Percentiles rank a stretch among this genome's conserved stretches.
Conservation (phyloP, 2,888 invertebrate genomes). For the Sipha maydis region DNA sequence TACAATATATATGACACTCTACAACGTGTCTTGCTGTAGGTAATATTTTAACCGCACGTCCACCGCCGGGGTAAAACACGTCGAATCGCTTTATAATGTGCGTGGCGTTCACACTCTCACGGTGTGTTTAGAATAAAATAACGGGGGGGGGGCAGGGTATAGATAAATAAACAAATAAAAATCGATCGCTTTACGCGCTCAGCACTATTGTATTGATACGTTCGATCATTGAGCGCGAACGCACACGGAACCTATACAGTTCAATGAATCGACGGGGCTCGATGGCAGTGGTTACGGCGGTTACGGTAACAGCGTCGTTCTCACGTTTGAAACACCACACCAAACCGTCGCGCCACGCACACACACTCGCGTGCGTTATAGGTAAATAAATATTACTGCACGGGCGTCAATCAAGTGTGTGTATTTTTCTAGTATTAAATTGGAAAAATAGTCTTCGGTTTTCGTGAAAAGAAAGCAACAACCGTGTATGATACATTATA, state of each 20-base stretch:
- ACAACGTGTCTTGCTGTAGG: no score
- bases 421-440: slow-evolving; percentile 3
- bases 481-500: neutral
- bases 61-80: neutral
- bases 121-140: neutral
- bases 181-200: neutral
- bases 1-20: no score
- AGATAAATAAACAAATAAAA: neutral
- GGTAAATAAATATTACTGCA: slow-evolving; percentile 49
- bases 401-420: slow-evolving; percentile 51
- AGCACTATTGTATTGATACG: no score
- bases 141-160: no score
- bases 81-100: neutral
- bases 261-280: neutral
- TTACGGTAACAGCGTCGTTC: slow-evolving; percentile 24
- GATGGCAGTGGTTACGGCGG: neutral
- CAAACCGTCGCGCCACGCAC: neutral
- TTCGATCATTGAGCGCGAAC: neutral
- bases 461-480: slow-evolving; percentile 19
- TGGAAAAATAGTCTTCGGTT: slow-evolving; percentile 18
- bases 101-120: neutral
- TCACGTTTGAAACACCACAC: slow-evolving; percentile 53
- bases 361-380: neutral
- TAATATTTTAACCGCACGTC: no score
- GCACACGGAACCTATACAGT: neutral